Evolutionary conservation across 2,797 vertebrate genomes (phyloP), one percentile per base, ranked within the genome.

Genomic region (Pseudopleuronectes americanus): DNA sequence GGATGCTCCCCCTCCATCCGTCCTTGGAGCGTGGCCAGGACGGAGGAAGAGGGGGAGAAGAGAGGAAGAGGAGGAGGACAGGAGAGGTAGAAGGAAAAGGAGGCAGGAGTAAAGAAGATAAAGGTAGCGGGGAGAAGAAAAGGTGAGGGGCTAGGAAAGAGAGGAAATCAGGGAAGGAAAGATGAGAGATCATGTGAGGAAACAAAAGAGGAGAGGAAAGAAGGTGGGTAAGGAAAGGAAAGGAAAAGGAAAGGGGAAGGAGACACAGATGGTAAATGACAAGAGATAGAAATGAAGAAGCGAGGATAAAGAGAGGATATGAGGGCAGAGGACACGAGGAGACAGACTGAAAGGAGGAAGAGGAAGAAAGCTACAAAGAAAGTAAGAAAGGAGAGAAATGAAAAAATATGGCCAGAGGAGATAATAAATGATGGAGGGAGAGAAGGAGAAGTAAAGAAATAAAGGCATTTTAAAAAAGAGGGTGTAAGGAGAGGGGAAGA

Each of bases 11-110:
- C 83, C 64, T 73, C 70, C 78, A 79, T 79, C 80, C 65, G 79
- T 79, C 90, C 91, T 87, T 89, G 90, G 87, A 88, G 58, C 57
- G 4, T 0, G 9, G 83, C 87, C 90, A 90, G 83, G 74, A 60
- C 23, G 53, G 56, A 74, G 24, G 49, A 38, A 8, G 47, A 53
- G 13, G 36, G 21, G 19, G 28, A 26, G 14, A 33, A 13, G 47
- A 26, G 38, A 8, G n/a, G 61, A 41, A 12, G 13, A 23, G 26
- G 33, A 57, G 21, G 31, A 36, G 28, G 55, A 9, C 38, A 56
- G 49, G 49, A 23, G 22, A 52, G 28, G 16, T 12, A 0, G 26
- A 28, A 8, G 16, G 2, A 19, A 47, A 10, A 31, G 17, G 36
- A 31, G 45, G 4, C 13, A 53, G 17, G 61, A 47, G 12, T 1